Evolutionary conservation across 2,797 vertebrate genomes (phyloP), one percentile per base, ranked within the genome.

Genomic region (Girardinus metallicus): DNA sequence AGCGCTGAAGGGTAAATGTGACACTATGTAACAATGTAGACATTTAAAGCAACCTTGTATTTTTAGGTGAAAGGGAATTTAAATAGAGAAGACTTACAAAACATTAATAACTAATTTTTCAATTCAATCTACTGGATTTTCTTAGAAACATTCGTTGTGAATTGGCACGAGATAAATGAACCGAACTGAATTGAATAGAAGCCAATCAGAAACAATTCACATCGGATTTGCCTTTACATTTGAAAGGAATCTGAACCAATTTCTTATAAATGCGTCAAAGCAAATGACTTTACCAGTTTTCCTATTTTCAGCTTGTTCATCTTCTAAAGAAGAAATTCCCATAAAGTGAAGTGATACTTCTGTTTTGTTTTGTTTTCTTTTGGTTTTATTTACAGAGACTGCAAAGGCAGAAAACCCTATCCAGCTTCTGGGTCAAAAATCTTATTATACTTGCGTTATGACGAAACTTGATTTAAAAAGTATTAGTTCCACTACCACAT

Each of bases 1-100:
- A 62, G 70, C 55, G 66, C 36, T 80, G 73, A 87, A 86, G 87
- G 85, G 76, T 86, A 87, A 85, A 84, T 10, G 76, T 76, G 6
- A 34, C 66, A 79, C 49, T 76, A 73, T 76, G 44, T 34, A 43
- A 74, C 79, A 55, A 26, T 47, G 29, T 77, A 51, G 34, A 1
- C 34, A 36, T 1, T n/a, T 29, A 1, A 26, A 53, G 3, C 55
- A 18, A 4, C 41, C 5, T 68, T 10, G 77, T 49, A 46, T 23
- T 31, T 55, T 73, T 55, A 41, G 57, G 49, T 83, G 43, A 80
- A 80, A 62, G n/a, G 55, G 41, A 73, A 21, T 44, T 11, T 44
- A 77, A 41, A 26, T 23, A 31, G 70, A 73, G 31, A 7, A 76
- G 34, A 31, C 36, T 16, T 0, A 47, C 15, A 31, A 57, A 60